Evolutionary conservation across 1,140 invertebrate species (phyloP), one percentile per base, ranked within the genome.

Genomic region (Bombus pascuorum): DNA sequence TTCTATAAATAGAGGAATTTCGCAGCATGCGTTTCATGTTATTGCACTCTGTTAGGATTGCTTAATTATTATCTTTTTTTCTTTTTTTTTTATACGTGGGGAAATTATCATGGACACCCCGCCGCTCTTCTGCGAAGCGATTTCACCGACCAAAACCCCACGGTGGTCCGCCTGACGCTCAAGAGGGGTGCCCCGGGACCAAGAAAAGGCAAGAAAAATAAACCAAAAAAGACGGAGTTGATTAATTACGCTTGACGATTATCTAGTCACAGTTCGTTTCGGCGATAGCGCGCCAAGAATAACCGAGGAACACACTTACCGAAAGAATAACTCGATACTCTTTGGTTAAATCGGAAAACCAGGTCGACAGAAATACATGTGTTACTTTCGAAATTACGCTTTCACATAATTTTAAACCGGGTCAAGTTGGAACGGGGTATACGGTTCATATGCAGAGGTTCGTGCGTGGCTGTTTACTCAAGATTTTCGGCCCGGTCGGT

Each of bases 301-400:
- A 22, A 53, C 18, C 47, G 18, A 22, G 47, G 47, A 22, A 53
- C 1, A 8, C 18, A 53, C 18, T 53, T 53, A 4, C 32, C 8
- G n/a, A 66, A 66, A 42, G 57, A 39, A 39, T 77, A 59, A 77
- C 62, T 34, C 15, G 9, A 62, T 10, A 10, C 18, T 28, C 15
- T 8, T 8, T 8, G 25, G 28, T 39, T 37, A 25, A n/a, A 59
- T 12, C 8, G 15, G 13, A 28, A 8, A 77, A 77, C 75, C 34
- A 42, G 75, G 53, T 77, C 75, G 34, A 59, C 13, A 6, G 22
- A 39, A n/a, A 37, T 37, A 39, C 57, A 18, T 42, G 75, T 77
- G 75, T 77, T 77, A 77, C 75, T 77, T 62, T 77, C 37, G 57
- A 77, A 77, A 77, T 77, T 77, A 77, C 75, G 75, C 75, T 77